Evolutionary conservation across 2,797 vertebrate species (phyloP).

Genomic region (Tangara arthus): DNA sequence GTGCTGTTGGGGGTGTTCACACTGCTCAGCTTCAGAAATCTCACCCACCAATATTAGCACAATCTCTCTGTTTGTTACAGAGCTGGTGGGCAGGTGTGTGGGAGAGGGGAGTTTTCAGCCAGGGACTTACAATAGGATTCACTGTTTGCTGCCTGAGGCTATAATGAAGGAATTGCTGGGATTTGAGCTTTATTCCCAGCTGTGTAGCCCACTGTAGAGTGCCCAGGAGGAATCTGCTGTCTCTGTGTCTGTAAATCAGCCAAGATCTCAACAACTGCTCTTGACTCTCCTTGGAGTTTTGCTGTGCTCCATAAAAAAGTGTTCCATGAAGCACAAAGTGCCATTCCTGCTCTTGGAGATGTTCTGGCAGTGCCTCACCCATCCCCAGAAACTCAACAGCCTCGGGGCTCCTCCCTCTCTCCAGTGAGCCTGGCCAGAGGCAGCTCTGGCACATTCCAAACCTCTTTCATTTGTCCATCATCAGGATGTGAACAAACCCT

Average conservation of each 20-base stretch:
- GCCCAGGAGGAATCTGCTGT: neutral
- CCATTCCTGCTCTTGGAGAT: neutral
- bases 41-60: neutral
- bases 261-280: neutral
- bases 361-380: neutral
- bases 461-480: neutral
- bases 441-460: neutral
- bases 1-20: neutral
- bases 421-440: neutral
- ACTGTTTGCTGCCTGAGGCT: neutral
- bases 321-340: neutral
- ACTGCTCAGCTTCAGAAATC: neutral
- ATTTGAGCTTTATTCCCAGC: neutral
- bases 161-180: neutral
- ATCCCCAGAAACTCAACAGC: rapidly evolving
- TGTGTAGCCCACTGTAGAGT: neutral
- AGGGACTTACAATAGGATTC: neutral
- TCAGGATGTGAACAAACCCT: neutral
- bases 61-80: neutral
- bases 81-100: neutral
- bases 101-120: neutral
- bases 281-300: neutral
- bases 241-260: neutral
- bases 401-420: rapidly evolving
- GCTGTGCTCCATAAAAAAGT: neutral